phyloP scores from a whole-genome alignment of 2,888 invertebrate genomes.

The Orthosia gracilis region DNA sequence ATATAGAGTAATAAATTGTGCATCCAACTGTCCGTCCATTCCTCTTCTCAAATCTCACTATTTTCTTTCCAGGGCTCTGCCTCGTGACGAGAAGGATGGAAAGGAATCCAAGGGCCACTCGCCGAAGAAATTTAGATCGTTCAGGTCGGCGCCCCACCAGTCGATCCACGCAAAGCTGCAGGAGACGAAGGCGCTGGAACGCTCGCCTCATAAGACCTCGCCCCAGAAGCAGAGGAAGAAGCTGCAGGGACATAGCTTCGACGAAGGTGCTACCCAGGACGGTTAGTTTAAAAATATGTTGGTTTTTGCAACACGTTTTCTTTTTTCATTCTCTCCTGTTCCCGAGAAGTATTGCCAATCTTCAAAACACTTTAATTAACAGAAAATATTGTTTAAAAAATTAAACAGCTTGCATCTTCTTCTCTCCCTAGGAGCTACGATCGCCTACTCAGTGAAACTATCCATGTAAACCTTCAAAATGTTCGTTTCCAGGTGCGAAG shows the following conservation, averaged over 20 bases:
- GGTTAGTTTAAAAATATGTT: conserved; percentile 75
- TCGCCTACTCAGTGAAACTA: not conserved
- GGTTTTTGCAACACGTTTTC: no score
- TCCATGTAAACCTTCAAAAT: no score
- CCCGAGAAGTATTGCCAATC: no score
- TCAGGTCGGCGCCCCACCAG: conserved; percentile 91
- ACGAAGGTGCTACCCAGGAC: conserved; percentile 88
- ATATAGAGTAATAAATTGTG: conserved; percentile 4
- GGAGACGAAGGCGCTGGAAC: conserved; percentile 92
- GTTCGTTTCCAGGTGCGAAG: conserved; percentile 75
- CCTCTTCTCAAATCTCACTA: conserved; percentile 17
- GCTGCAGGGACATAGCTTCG: conserved; percentile 88
- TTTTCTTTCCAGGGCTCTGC: conserved; percentile 92
- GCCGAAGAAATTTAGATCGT: conserved; percentile 92
- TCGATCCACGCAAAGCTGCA: conserved; percentile 91
- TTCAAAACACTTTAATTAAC: not conserved
- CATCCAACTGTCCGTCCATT: not conserved
- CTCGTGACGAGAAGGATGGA: conserved; percentile 96
- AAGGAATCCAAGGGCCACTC: conserved; percentile 95
- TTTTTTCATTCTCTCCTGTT: not conserved
- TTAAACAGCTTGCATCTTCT: not conserved
- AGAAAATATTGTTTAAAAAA: not conserved
- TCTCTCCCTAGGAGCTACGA: no score
- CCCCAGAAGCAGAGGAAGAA: conserved; percentile 92
- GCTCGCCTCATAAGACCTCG: conserved; percentile 92